Conservation (phyloP, 2,113 vertebrate species). For the Pollachius pollachius region DNA sequence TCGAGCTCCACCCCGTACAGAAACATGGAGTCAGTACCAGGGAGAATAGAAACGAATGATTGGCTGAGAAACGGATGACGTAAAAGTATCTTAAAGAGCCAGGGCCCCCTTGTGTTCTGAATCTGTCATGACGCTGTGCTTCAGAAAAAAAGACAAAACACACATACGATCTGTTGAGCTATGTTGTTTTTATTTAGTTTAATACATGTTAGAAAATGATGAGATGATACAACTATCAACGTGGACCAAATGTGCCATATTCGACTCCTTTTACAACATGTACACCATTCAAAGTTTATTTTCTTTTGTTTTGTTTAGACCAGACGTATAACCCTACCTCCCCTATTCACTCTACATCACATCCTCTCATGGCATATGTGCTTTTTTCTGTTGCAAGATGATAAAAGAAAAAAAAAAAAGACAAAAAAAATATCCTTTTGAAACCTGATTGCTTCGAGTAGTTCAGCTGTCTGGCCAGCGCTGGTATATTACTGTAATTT, state of each 20-base stretch:
- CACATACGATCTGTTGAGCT: conserved; percentile 47
- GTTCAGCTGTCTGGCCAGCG: conserved; percentile 61
- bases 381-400: conserved; percentile 55
- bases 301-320: conserved; percentile 30
- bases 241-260: conserved; percentile 80
- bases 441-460: conserved; percentile 59
- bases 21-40: conserved; percentile 35
- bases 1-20: conserved; percentile 25
- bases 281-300: conserved; percentile 18
- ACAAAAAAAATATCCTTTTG: not conserved
- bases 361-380: conserved; percentile 52
- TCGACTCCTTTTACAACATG: conserved; percentile 61
- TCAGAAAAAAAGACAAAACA: conserved; percentile 39
- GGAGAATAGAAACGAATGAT: conserved; percentile 57
- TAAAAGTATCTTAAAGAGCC: conserved; percentile 21
- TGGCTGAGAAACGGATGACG: conserved; percentile 56
- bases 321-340: conserved; percentile 42
- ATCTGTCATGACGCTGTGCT: conserved; percentile 67
- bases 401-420: conserved; percentile 36
- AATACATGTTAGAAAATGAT: conserved; percentile 58
- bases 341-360: conserved; percentile 23
- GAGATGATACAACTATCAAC: conserved; percentile 71
- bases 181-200: conserved; percentile 50
- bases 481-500: conserved; percentile 71
- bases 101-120: conserved; percentile 49